phyloP scores from a whole-genome alignment of 2,888 invertebrate species.

The Eilema caniola region DNA sequence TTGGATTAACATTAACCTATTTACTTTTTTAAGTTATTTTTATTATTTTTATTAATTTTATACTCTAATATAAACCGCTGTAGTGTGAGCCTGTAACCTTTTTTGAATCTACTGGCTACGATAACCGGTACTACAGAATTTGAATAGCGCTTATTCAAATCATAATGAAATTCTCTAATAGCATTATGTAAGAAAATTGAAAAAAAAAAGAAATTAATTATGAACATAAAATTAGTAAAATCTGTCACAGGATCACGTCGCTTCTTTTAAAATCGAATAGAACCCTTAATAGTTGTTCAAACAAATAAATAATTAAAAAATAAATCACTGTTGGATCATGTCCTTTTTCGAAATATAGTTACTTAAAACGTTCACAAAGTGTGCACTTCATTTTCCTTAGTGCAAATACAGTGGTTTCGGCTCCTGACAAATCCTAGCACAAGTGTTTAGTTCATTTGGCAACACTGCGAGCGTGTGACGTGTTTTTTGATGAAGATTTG shows the following conservation, averaged over 20 bases:
- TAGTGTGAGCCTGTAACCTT: too few relatives aligned
- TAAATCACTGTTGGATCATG: background rate
- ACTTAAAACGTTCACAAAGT: background rate
- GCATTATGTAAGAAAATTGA: too few relatives aligned
- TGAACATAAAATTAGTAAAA: too few relatives aligned
- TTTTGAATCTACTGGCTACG: too few relatives aligned
- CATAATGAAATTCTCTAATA: too few relatives aligned
- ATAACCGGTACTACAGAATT: too few relatives aligned
- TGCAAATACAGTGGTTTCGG: conserved; percentile 11
- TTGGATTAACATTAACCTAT: too few relatives aligned
- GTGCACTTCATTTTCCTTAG: background rate
- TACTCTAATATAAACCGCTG: too few relatives aligned
- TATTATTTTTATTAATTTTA: too few relatives aligned
- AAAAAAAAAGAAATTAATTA: too few relatives aligned
- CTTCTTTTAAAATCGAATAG: background rate
- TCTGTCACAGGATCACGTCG: background rate
- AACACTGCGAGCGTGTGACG: conserved; percentile 55
- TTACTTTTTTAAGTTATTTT: too few relatives aligned
- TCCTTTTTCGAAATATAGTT: conserved; percentile 28
- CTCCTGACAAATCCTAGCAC: conserved; percentile 28
- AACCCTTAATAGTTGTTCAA: background rate
- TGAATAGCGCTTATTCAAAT: too few relatives aligned
- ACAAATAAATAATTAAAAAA: background rate
- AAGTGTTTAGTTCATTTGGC: conserved; percentile 38
- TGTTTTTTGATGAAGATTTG: conserved; percentile 72